Evolutionary conservation across 2,888 invertebrate species (phyloP).

Genomic region (Temnothorax unifasciatus): DNA sequence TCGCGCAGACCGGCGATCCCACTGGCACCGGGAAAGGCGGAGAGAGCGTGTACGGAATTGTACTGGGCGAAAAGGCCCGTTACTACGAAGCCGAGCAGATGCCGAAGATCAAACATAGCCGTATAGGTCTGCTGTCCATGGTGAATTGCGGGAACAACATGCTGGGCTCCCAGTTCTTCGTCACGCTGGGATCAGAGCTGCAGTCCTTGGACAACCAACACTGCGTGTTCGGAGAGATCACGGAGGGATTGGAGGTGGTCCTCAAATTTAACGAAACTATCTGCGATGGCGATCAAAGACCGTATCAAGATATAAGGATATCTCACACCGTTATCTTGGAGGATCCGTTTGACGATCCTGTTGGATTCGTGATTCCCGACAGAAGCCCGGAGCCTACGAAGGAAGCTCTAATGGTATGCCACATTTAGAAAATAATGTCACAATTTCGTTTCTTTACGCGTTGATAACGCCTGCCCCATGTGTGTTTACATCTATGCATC

Average conservation of each 20-base stretch:
- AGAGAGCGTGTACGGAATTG: conserved; percentile 94
- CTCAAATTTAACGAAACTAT: conserved; percentile 97
- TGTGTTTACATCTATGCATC: neutral
- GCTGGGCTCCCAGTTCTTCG: conserved; percentile 98
- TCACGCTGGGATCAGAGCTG: conserved; percentile 95
- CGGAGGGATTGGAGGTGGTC: conserved; percentile 96
- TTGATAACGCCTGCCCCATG: neutral
- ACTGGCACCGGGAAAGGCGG: conserved; percentile 96
- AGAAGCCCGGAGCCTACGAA: conserved; percentile 96
- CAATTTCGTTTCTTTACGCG: neutral
- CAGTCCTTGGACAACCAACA: conserved; percentile 96
- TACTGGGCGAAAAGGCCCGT: conserved; percentile 95
- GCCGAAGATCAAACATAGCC: conserved; percentile 96
- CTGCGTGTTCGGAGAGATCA: conserved; percentile 98
- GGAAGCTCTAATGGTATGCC: conserved; percentile 89
- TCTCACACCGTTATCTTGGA: conserved; percentile 98
- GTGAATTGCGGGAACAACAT: conserved; percentile 97
- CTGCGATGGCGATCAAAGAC: conserved; percentile 95
- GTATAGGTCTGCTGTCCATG: conserved; percentile 96
- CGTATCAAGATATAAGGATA: conserved; percentile 98
- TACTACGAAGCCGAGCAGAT: conserved; percentile 97
- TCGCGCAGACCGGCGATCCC: conserved; percentile 99
- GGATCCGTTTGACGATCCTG: conserved; percentile 97
- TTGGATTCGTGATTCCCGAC: conserved; percentile 92
- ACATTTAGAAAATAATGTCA: neutral